phyloP scores from a whole-genome alignment of 2,888 invertebrate genomes.

The Ellobium chinense region DNA sequence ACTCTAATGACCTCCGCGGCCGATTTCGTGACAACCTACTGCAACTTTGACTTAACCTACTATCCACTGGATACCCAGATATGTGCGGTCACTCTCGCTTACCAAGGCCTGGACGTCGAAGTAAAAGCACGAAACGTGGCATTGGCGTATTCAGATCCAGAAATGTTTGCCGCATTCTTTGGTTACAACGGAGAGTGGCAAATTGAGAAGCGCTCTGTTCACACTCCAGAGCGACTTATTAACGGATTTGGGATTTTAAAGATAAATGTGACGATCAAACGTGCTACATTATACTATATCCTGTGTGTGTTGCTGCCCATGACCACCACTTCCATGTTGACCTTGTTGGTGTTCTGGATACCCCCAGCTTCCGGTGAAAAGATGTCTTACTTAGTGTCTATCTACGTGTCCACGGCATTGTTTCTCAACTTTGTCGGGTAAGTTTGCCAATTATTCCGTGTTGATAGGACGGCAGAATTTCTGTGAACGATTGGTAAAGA shows the following conservation, averaged over 20 bases:
- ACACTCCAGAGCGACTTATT: no score
- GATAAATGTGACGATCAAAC: background rate
- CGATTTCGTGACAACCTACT: background rate
- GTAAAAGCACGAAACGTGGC: no score
- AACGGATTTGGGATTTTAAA: background rate
- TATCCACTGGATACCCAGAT: constrained; percentile 33
- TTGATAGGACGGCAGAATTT: no score
- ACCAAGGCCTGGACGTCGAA: background rate
- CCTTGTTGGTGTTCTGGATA: constrained; percentile 15
- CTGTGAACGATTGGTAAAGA: no score
- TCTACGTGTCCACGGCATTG: background rate
- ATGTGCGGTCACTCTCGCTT: background rate
- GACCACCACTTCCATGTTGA: background rate
- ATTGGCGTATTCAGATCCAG: background rate
- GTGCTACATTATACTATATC: background rate
- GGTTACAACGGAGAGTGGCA: background rate
- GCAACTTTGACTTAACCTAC: constrained; percentile 26
- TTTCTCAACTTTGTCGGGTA: constrained; percentile 1
- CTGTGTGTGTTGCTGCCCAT: background rate
- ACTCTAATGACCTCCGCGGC: background rate
- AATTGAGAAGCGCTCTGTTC: no score
- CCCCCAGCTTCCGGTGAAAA: background rate
- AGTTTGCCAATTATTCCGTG: no score
- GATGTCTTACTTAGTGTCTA: constrained; percentile 1
- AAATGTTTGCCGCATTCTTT: background rate